A percentile compares a stretch with the other conserved stretches of the same genome.
Evolutionary conservation across 2,888 invertebrate genomes (phyloP).

Genomic region (Idaea dimidiata): DNA sequence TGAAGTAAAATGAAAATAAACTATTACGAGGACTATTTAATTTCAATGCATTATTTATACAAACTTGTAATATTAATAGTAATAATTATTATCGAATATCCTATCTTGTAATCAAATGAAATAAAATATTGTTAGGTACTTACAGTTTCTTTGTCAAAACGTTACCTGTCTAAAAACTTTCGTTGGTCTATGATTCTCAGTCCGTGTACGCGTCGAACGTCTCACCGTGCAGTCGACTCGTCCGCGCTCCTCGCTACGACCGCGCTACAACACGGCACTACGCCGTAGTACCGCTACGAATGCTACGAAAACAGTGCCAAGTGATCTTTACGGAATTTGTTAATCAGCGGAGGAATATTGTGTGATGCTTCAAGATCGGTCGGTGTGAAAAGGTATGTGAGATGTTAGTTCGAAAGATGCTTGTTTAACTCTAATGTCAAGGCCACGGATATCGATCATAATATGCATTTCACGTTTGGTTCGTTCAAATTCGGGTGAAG

Average conservation of each 20-base stretch:
- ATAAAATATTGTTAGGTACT: too few species aligned
- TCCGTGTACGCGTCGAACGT: constrained; percentile 60
- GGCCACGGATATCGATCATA: constrained; percentile 73
- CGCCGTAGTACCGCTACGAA: constrained; percentile 35
- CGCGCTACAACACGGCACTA: constrained; percentile 29
- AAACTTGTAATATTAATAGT: too few species aligned
- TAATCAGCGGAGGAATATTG: constrained; percentile 43
- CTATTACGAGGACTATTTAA: too few species aligned
- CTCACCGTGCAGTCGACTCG: constrained; percentile 63
- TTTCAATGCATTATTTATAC: too few species aligned
- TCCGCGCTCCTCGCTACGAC: constrained; percentile 65
- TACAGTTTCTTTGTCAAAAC: neutral
- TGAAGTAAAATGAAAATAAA: too few species aligned
- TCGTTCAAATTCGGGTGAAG: constrained; percentile 10
- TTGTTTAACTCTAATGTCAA: constrained; percentile 67
- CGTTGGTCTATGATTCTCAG: constrained; percentile 53
- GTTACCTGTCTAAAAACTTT: constrained; percentile 16
- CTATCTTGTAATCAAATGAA: too few species aligned
- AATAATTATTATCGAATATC: too few species aligned
- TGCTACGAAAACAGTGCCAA: constrained; percentile 51
- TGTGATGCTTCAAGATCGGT: constrained; percentile 40
- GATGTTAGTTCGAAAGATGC: constrained; percentile 40
- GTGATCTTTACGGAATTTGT: constrained; percentile 44
- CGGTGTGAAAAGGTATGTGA: constrained; percentile 57
- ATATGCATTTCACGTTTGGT: constrained; percentile 28